Evolutionary conservation across 2,797 vertebrate species (phyloP).

Genomic region (Hippoglossus hippoglossus): DNA sequence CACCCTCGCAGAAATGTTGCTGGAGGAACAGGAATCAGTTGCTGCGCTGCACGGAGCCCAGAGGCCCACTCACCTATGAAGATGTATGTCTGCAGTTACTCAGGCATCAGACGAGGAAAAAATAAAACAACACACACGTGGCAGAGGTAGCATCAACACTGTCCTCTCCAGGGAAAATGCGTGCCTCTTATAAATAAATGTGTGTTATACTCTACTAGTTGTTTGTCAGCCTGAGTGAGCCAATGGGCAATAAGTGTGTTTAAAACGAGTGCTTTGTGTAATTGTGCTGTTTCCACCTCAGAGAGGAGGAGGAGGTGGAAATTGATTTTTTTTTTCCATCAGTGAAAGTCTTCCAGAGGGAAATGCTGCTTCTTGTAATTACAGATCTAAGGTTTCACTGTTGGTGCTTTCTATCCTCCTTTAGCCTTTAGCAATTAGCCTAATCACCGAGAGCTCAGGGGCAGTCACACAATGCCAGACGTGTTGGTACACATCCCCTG

Average conservation of each 20-base stretch:
- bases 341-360: slow-evolving; percentile 65
- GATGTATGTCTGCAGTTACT: slow-evolving; percentile 68
- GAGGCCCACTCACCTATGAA: slow-evolving; percentile 58
- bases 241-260: slow-evolving; percentile 24
- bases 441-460: slow-evolving; percentile 47
- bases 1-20: slow-evolving; percentile 61
- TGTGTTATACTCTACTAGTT: too few species aligned
- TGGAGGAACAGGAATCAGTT: slow-evolving; percentile 62
- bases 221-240: slow-evolving; percentile 9
- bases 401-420: slow-evolving; percentile 34
- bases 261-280: slow-evolving; percentile 33
- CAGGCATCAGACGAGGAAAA: slow-evolving; percentile 8
- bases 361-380: slow-evolving; percentile 71
- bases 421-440: slow-evolving; percentile 70
- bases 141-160: too few species aligned
- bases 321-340: slow-evolving; percentile 68
- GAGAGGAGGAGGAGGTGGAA: slow-evolving; percentile 46
- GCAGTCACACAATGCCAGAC: slow-evolving; percentile 22
- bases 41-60: slow-evolving; percentile 44
- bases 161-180: too few species aligned
- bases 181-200: too few species aligned
- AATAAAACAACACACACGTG: neutral
- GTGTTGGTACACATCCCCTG: slow-evolving; percentile 43
- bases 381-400: slow-evolving; percentile 71
- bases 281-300: slow-evolving; percentile 29